A percentile compares a stretch with the other conserved stretches of the same genome.
Conservation (phyloP, 2,888 invertebrate species). For the Pristionchus fissidentatus region DNA sequence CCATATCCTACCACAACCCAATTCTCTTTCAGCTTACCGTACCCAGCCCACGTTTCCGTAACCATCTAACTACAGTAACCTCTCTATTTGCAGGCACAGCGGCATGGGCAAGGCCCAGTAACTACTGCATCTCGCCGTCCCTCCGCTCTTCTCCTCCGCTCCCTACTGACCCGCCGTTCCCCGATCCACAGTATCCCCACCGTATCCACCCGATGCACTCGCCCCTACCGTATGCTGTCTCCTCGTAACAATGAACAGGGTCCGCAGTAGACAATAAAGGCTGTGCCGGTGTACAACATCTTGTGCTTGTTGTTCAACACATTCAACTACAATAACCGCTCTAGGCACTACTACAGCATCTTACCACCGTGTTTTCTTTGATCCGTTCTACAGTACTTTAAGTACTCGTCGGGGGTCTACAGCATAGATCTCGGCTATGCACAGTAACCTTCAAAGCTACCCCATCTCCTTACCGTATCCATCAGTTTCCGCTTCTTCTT, state of each 20-base stretch:
- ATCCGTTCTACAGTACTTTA: not conserved
- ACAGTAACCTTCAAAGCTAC: not conserved
- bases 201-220: not conserved
- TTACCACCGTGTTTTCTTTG: not conserved
- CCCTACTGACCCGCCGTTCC: not conserved
- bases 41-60: not conserved
- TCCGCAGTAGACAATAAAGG: slow-evolving; percentile 15
- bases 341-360: no score
- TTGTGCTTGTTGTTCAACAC: not conserved
- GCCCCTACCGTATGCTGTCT: not conserved
- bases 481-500: slow-evolving; percentile 29
- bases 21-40: not conserved
- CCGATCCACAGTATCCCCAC: not conserved
- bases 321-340: not conserved
- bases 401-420: not conserved
- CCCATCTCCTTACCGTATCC: not conserved
- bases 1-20: not conserved
- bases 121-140: not conserved
- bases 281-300: not conserved
- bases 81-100: slow-evolving; percentile 6
- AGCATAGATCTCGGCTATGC: not conserved
- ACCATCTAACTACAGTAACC: slow-evolving; percentile 32
- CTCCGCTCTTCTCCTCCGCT: not conserved
- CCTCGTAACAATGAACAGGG: slow-evolving; percentile 3
- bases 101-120: slow-evolving; percentile 30